phyloP scores from a whole-genome alignment of 2,113 vertebrate genomes.

The Colaptes auratus region DNA sequence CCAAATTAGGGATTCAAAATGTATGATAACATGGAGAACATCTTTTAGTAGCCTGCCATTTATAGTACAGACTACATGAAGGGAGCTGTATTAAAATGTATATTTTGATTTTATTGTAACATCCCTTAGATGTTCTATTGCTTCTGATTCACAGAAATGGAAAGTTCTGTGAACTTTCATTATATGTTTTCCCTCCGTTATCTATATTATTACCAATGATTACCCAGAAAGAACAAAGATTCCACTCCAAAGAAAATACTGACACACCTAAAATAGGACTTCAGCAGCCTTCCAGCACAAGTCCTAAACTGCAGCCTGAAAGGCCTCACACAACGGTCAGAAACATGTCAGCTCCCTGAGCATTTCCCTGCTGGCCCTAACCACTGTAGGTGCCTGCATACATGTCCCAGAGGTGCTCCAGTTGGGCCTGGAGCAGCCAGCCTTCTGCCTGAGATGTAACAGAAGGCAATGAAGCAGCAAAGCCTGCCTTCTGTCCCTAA shows the following conservation, averaged over 20 bases:
- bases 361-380: not conserved
- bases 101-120: not conserved
- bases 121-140: not conserved
- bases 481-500: not conserved
- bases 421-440: not conserved
- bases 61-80: not conserved
- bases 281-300: not conserved
- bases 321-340: not conserved
- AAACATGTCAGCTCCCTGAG: not conserved
- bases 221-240: not conserved
- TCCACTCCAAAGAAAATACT: not conserved
- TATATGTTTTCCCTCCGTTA: not conserved
- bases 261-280: not conserved
- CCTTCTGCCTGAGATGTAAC: no score
- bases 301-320: not conserved
- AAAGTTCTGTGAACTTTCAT: not conserved
- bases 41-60: not conserved
- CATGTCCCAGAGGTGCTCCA: not conserved
- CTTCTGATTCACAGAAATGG: not conserved
- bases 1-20: conserved; percentile 48
- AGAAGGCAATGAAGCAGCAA: not conserved
- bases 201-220: not conserved
- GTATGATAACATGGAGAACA: not conserved
- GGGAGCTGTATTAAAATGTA: not conserved
- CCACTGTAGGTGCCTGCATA: not conserved